phyloP scores from a whole-genome alignment of 2,797 vertebrate genomes.

The Pteropus rufus region DNA sequence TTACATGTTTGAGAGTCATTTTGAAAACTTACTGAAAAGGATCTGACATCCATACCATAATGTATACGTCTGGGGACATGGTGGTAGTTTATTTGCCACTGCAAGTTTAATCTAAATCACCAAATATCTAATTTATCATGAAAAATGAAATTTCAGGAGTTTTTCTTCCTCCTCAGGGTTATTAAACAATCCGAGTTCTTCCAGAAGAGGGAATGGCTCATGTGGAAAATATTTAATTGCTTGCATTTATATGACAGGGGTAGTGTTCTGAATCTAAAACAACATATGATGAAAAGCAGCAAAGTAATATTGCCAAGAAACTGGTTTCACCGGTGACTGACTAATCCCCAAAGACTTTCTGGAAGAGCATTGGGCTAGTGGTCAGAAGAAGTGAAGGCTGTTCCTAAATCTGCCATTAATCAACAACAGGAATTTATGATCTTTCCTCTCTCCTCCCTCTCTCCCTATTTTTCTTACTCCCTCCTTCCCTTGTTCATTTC shows the following conservation, averaged over 20 bases:
- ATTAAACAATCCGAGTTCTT: constrained; percentile 47
- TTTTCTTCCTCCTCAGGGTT: not conserved
- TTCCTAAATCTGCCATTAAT: not conserved
- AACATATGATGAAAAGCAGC: constrained; percentile 23
- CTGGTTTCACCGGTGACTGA: not conserved
- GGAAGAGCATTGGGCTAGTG: not conserved
- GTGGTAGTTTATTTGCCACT: constrained; percentile 10
- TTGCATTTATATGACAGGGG: not conserved
- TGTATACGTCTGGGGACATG: not conserved
- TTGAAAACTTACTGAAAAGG: constrained; percentile 51
- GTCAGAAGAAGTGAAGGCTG: not conserved
- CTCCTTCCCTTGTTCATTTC: not conserved
- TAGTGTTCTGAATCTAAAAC: constrained; percentile 54
- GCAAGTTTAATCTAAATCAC: constrained; percentile 47
- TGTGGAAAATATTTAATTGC: constrained; percentile 58
- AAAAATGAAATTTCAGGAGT: constrained; percentile 37
- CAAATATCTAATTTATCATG: constrained; percentile 56
- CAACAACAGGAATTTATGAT: not conserved
- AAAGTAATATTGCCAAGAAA: not conserved
- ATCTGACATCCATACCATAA: constrained; percentile 37
- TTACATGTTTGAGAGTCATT: constrained; percentile 50
- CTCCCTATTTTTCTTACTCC: not conserved
- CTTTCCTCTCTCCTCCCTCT: not conserved
- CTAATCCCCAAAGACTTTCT: not conserved
- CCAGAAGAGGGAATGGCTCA: constrained; percentile 1